A percentile compares a stretch with the other conserved stretches of the same genome.
These are phyloP conservation scores for Melikaiella ostensackeni DNA, from an alignment of 2,888 invertebrate species.

Conservation along the genomic window DNA sequence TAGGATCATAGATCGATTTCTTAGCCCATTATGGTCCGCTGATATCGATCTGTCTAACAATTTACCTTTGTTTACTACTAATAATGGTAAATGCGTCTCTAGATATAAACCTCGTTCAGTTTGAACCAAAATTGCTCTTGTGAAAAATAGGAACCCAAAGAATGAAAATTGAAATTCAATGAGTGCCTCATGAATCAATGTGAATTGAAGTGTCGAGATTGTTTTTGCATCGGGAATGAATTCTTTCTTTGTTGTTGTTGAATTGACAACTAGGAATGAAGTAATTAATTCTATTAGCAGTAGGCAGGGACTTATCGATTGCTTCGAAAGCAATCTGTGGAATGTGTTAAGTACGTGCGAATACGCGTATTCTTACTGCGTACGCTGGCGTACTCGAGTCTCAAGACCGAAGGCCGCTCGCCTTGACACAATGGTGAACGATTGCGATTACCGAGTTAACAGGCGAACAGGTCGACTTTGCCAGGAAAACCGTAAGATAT, in stretches of 20 bases:
- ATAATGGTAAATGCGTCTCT: conserved; percentile 2
- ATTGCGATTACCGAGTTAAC: conserved; percentile 36
- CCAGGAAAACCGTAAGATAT: conserved; percentile 10
- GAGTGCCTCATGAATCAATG: too few relatives aligned
- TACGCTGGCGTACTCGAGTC: conserved; percentile 29
- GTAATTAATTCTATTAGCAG: conserved; percentile 39
- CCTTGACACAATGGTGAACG: conserved; percentile 40
- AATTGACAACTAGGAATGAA: conserved; percentile 29
- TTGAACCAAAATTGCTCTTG: too few relatives aligned
- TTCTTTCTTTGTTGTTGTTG: conserved; percentile 26
- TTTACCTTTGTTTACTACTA: conserved; percentile 1
- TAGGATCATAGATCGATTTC: not conserved
- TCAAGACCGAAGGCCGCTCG: conserved; percentile 34
- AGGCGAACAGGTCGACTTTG: conserved; percentile 38
- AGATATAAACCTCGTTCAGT: too few relatives aligned
- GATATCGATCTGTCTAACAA: conserved; percentile 23
- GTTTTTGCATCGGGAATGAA: conserved; percentile 15
- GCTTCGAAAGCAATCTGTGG: conserved; percentile 33
- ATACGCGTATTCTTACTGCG: conserved; percentile 38
- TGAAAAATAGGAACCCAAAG: too few relatives aligned
- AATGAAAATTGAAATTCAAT: too few relatives aligned
- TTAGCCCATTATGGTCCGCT: not conserved
- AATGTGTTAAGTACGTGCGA: conserved; percentile 39
- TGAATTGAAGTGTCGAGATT: not conserved
- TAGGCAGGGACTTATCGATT: conserved; percentile 35